Evolutionary conservation across 2,797 vertebrate species (phyloP).

Genomic region (Rhabdophis nuchalis): DNA sequence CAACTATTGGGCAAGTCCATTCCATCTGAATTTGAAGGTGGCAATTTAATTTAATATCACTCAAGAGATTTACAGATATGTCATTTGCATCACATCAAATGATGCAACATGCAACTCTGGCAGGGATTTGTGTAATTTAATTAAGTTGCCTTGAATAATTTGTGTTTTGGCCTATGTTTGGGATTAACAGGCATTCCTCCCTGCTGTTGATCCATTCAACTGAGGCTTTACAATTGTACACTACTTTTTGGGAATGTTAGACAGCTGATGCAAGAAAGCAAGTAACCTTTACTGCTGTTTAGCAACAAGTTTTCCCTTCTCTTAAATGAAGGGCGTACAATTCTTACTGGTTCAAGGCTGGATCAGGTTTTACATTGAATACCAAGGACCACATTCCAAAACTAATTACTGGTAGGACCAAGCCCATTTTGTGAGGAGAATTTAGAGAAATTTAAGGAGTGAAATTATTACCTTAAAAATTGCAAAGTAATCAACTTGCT

Average conservation of each 20-base stretch:
- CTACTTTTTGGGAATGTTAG: background rate
- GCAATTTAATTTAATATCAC: background rate
- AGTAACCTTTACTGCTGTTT: background rate
- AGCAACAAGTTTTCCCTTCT: background rate
- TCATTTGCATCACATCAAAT: background rate
- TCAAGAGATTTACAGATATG: background rate
- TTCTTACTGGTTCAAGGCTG: background rate
- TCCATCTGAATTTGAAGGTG: background rate
- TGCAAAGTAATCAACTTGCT: background rate
- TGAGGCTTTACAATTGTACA: background rate
- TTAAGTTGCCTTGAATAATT: background rate
- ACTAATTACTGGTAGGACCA: background rate
- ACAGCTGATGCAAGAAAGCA: background rate
- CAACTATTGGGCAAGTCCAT: background rate
- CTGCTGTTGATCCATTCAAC: background rate
- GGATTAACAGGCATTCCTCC: background rate
- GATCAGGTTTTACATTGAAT: background rate
- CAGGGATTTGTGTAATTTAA: background rate
- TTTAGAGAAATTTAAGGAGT: background rate
- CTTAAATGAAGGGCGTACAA: background rate
- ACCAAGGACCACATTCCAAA: background rate
- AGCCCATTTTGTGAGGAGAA: background rate
- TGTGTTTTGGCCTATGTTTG: background rate
- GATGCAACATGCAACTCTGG: background rate
- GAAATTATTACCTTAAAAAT: background rate